These are phyloP conservation scores for Neelides folsomi DNA, from an alignment of 2,888 invertebrate genomes.

Conservation along the genomic window DNA sequence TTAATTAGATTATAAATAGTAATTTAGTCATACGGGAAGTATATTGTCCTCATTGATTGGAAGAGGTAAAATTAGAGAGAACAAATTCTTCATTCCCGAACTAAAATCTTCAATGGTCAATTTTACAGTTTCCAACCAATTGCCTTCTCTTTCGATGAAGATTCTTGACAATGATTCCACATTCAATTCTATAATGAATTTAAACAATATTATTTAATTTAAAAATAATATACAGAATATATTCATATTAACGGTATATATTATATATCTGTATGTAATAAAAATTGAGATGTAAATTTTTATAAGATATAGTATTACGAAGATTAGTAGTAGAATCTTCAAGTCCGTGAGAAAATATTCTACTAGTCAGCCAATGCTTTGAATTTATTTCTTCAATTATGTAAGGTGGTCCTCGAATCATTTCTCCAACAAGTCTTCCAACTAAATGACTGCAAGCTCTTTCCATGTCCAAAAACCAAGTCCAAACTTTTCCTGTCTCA, in stretches of 20 bases:
- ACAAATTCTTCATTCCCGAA: neutral
- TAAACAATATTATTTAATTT: too few species aligned
- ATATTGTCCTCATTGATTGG: neutral
- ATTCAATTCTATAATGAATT: too few species aligned
- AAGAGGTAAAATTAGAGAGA: neutral
- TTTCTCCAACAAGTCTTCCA: slow-evolving; percentile 47
- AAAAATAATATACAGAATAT: neutral
- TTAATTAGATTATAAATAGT: neutral
- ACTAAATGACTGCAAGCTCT: slow-evolving; percentile 48
- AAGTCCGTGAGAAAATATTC: slow-evolving; percentile 38
- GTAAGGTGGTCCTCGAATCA: slow-evolving; percentile 43
- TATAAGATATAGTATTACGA: too few species aligned
- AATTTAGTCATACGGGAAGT: too few species aligned
- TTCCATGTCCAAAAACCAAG: slow-evolving; percentile 46
- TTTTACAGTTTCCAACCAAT: too few species aligned
- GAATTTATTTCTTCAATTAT: slow-evolving; percentile 40
- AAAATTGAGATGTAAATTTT: too few species aligned
- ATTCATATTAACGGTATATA: too few species aligned
- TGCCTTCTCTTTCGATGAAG: too few species aligned
- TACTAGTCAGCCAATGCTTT: slow-evolving; percentile 41
- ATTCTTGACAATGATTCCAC: too few species aligned
- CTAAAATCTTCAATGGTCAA: too few species aligned
- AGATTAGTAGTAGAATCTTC: slow-evolving; percentile 22
- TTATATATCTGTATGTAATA: too few species aligned
- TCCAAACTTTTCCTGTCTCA: neutral